Evolutionary conservation across 2,113 vertebrate genomes (phyloP), one percentile per base, ranked within the genome.

Genomic region (Silurus meridionalis): DNA sequence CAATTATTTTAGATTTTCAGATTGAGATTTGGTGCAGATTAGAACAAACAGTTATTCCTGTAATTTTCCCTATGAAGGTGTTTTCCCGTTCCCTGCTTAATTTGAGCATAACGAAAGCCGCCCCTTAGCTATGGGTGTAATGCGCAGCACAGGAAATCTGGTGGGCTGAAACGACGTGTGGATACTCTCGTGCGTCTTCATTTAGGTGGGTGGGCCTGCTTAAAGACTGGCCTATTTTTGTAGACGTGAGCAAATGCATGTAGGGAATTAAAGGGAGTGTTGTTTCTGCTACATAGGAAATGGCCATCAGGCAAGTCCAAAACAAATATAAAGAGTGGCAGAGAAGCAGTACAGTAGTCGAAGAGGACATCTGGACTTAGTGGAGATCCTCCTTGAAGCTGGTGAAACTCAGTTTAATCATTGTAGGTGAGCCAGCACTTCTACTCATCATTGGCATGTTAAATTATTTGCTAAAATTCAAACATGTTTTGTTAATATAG

Each of bases 251-350:
- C 88, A 69, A 46, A 55, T 19, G 82, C 88, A 55, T 19, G 82
- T 87, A 87, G 83, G 89, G 83, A 83, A 88, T 91, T 83, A 91
- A 85, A 92, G 84, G 89, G 90, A 90, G 87, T 92, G 90, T 91
- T 94, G 91, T 93, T 91, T 87, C 85, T 55, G 80, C 0, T 67
- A 90, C 88, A 60, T 60, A 94, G 95, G 94, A 95, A 95, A 95
- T 94, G 90, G 93, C 92, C 90, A 92, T 92, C 88, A 88, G 85
- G 69, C 61, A 46, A 61, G 58, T 85, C 66, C 83, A 85, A 89
- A 71, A 17, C 57, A 60, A 80, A 89, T 87, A 92, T 90, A 89
- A 87, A 91, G 89, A 83, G 88, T 83, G 71, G 57, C 87, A 58
- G 89, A 88, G 93, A 92, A 89, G 74, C 85, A 84, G 88, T 67